phyloP scores from a whole-genome alignment of 2,113 vertebrate species.

The Mesembrinibis cayennensis region DNA sequence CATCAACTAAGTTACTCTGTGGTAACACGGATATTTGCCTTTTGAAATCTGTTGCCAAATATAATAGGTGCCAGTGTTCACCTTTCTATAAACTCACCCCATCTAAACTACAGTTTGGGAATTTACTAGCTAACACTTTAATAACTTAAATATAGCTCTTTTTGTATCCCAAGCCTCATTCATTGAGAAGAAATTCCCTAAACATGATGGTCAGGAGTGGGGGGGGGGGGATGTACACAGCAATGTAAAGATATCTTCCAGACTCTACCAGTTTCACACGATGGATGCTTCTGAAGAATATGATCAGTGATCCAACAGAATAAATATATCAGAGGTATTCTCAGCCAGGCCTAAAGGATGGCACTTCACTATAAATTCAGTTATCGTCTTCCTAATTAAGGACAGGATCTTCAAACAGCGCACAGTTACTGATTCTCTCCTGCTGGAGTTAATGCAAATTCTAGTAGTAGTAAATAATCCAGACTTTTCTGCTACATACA shows the following conservation, averaged over 20 bases:
- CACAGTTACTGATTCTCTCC: background rate
- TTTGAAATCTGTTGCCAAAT: background rate
- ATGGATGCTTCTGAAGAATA: background rate
- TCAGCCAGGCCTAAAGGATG: background rate
- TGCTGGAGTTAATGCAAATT: background rate
- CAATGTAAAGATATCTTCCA: background rate
- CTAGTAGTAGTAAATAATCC: background rate
- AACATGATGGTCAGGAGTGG: background rate
- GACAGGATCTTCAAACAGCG: background rate
- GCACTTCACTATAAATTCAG: background rate
- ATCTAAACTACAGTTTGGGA: background rate
- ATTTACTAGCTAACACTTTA: background rate
- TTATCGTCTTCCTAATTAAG: background rate
- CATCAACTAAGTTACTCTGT: background rate
- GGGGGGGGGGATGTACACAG: fast-evolving
- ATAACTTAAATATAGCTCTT: background rate
- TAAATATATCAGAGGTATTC: background rate
- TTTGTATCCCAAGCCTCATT: background rate
- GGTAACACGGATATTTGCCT: background rate
- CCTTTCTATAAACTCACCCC: background rate
- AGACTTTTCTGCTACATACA: background rate
- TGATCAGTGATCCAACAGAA: background rate
- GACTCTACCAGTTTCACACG: background rate
- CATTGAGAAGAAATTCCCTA: background rate
- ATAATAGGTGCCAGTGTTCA: background rate